These are phyloP conservation scores for Pavo muticus DNA, from an alignment of 2,113 vertebrate genomes.

Conservation along the genomic window DNA sequence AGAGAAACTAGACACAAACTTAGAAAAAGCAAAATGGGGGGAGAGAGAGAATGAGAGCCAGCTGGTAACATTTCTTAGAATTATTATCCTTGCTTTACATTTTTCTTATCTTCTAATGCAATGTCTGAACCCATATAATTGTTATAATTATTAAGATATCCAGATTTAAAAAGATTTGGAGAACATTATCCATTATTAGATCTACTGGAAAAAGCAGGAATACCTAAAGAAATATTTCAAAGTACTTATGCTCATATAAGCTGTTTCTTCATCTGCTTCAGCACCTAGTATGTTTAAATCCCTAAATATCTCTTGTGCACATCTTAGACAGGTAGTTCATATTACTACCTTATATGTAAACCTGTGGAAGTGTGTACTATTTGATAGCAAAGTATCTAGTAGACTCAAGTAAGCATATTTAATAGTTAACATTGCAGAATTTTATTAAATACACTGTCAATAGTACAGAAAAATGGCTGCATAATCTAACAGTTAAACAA, in stretches of 20 bases:
- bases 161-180: background rate
- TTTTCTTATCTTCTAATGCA: background rate
- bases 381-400: background rate
- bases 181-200: fast-evolving
- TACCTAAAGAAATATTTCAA: background rate
- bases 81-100: background rate
- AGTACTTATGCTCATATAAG: background rate
- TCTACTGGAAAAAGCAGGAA: background rate
- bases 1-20: background rate
- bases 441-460: background rate
- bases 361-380: background rate
- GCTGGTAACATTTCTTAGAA: background rate
- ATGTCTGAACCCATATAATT: background rate
- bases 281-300: background rate
- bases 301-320: background rate
- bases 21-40: background rate
- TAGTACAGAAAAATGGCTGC: background rate
- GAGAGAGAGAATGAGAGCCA: background rate
- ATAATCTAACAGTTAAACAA: background rate
- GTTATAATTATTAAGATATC: background rate
- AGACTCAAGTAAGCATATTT: background rate
- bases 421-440: background rate
- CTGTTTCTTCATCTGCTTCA: background rate
- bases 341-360: background rate
- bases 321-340: background rate